Base-by-base conservation (phyloP, 2,888 invertebrate genomes). In the Bruchidius siliquastri region DNA sequence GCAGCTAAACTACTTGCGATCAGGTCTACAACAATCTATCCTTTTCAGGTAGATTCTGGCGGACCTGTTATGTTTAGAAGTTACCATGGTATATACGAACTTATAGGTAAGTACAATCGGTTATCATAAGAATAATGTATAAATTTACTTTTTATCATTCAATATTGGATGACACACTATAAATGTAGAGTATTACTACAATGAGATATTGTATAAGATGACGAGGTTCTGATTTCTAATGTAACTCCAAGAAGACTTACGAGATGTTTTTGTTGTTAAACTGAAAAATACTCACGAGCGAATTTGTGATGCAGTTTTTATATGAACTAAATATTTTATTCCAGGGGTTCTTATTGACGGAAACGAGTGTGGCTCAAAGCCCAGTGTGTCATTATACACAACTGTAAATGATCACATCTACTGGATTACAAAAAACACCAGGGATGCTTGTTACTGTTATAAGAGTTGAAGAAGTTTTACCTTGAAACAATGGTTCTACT, bases 351-450 rank as follows among this genome's bases (percentile, higher is more conserved):
- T 90, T 69, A 87, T 89, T 0, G 87, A 88, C 72, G 81, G 84
- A 26, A 89, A 90, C 74, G 83, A 86, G 2, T 90, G 91, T 78
- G 85, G 85, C n/a, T 75, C 80, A 22, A 81, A 79, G 13, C 83
- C 85, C 1, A 84, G 84, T 71, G 84, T 88, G 3, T 87, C 89
- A 0, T 80, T 89, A 21, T 91, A 86, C 78, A 90, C 90, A 0
- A 88, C 83, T 81, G 82, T 90, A 3, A 86, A 87, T 26, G 86
- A 89, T 13, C 89, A 90, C 82, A 80, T 90, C 0, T 83, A 86
- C 22, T 91, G 91, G 91, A 89, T 91, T 75, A 85, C 88, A 20
- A 85, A 88, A 75, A 86, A 89, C 72, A 90, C 90, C 13, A 87
- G 85, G 74, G 88, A 89, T 78, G 89, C 90, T 20, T 91, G 91